A percentile compares a stretch with the other conserved stretches of the same genome.
These are phyloP conservation scores for Corythaeola cristata DNA, from an alignment of 2,113 vertebrate species.

Conservation along the genomic window DNA sequence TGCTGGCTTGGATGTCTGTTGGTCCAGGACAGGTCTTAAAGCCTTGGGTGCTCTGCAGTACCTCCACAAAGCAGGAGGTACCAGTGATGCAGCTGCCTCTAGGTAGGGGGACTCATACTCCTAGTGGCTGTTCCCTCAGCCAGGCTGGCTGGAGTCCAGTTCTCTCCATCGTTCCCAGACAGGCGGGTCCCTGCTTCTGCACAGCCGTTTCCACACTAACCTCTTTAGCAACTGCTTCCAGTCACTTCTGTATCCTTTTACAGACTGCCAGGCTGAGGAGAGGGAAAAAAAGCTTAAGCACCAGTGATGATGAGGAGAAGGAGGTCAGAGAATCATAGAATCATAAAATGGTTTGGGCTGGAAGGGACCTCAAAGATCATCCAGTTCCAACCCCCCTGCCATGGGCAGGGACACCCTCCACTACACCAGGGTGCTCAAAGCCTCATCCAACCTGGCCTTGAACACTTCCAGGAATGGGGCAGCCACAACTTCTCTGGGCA, in stretches of 20 bases:
- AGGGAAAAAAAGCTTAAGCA: neutral
- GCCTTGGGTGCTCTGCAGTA: too few species aligned
- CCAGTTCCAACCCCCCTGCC: too few species aligned
- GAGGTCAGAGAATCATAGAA: too few species aligned
- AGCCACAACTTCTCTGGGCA: too few species aligned
- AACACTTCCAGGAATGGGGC: too few species aligned
- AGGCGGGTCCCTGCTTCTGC: neutral
- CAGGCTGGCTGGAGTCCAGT: neutral
- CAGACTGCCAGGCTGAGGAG: neutral
- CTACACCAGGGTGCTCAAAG: too few species aligned
- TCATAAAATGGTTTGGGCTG: too few species aligned
- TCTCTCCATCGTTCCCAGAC: neutral
- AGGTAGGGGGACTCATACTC: neutral
- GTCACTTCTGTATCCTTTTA: neutral
- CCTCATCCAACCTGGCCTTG: too few species aligned
- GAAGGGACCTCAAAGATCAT: too few species aligned
- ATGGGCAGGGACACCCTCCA: too few species aligned
- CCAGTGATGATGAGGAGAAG: too few species aligned
- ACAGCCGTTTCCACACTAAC: neutral
- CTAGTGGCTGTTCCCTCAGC: neutral
- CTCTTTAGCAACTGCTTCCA: neutral
- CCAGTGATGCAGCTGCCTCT: neutral
- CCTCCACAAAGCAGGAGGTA: neutral
- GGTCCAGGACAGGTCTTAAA: neutral
- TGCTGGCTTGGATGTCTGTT: neutral